Evolutionary conservation across 1,140 invertebrate genomes (phyloP).

Genomic region (Tenebrio molitor): DNA sequence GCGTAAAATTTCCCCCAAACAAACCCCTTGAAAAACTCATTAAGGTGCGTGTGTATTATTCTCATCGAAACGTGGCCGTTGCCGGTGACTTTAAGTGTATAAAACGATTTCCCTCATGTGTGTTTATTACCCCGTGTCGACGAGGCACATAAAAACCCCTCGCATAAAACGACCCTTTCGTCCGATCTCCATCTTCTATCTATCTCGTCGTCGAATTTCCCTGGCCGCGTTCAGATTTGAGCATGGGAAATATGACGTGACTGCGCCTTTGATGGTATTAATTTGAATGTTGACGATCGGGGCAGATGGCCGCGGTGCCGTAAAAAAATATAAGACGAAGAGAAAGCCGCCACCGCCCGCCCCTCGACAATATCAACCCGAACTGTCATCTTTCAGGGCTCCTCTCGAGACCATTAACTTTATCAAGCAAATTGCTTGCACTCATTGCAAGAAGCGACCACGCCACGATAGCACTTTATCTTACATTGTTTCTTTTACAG

Average conservation of each 20-base stretch:
- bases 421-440: conserved; percentile 37
- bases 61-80: neutral
- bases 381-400: no score
- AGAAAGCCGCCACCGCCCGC: no score
- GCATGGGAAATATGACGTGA: conserved; percentile 12
- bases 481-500: conserved; percentile 25
- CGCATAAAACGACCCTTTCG: conserved; percentile 33
- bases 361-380: no score
- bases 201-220: conserved; percentile 2
- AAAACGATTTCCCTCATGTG: conserved; percentile 23
- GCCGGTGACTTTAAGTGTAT: conserved; percentile 3
- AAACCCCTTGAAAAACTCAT: conserved; percentile 1
- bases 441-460: conserved; percentile 1
- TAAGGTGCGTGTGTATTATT: neutral
- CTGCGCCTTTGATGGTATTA: conserved; percentile 29
- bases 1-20: neutral
- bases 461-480: conserved; percentile 27
- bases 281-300: conserved; percentile 30
- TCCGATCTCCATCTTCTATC: neutral
- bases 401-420: conserved; percentile 16
- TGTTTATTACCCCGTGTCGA: conserved; percentile 25
- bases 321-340: conserved; percentile 13
- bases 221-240: conserved; percentile 23
- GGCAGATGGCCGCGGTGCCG: conserved; percentile 3
- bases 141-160: conserved; percentile 27